Evolutionary conservation across 2,888 invertebrate genomes (phyloP), one percentile per base, ranked within the genome.

Genomic region (Lepidochrysops patricia): DNA sequence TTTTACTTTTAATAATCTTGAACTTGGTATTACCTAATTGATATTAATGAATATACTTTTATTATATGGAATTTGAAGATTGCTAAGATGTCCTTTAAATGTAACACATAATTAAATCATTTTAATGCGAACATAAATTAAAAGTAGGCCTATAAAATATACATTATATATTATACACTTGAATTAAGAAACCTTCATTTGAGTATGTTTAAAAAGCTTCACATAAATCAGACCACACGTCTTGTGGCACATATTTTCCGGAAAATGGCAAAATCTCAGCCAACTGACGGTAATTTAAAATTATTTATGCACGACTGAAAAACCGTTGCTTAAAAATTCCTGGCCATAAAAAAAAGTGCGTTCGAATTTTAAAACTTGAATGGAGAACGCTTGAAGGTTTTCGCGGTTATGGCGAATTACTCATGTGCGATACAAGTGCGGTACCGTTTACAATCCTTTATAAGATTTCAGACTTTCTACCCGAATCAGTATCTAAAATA

Each of bases 401-500:
- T 64, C 60, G 9, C 54, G 25, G 48, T 63, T 63, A 60, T 61
- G 59, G 62, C 56, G 57, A 61, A 60, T 61, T 62, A 65, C 60
- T 63, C 63, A 62, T 61, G 57, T 62, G 61, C 29, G 26, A 32
- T 32, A 29, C 27, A 32, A n/a, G n/a, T 54, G 54, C 32, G 27
- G 27, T 32, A 54, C 54, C 9, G 54, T 54, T 43, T 19, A 4
- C 19, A 43, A 3, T 9, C 9, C 5, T 43, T 43, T 43, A 19
- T 12, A 43, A 43, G 43, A 19, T 43, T 43, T 43, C 43, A 43
- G 43, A 19, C 7, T 23, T 43, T 7, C 7, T 29, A 29, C 29
- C 7, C 23, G 23, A 43, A 43, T 43, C 43, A 23, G 43, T 43
- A 19, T 19, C 6, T 9, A 43, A 19, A 9, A 12, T 7, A 43